Evolutionary conservation across 2,113 vertebrate genomes (phyloP).

Genomic region (Vombatus ursinus): DNA sequence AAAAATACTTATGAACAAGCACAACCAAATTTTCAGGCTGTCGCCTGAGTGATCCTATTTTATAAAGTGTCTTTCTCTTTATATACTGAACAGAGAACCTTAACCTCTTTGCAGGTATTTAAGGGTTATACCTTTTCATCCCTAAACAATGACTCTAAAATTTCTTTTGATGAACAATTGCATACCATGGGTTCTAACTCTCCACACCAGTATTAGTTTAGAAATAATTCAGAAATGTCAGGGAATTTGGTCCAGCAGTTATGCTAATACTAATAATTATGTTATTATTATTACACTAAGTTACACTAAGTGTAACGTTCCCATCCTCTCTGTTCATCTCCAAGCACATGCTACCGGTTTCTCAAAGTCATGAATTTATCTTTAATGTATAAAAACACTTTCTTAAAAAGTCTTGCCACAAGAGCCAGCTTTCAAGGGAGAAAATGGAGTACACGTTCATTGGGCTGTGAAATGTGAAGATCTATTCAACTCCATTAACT

Average conservation of each 20-base stretch:
- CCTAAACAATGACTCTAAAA: conserved; percentile 73
- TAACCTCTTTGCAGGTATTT: conserved; percentile 68
- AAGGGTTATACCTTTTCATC: conserved; percentile 71
- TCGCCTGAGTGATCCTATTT: background rate
- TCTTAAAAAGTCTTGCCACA: conserved; percentile 39
- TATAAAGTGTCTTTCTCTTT: background rate
- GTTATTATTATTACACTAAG: too few relatives aligned
- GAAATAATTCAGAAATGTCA: conserved; percentile 59
- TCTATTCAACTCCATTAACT: conserved; percentile 77
- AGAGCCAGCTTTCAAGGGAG: conserved; percentile 49
- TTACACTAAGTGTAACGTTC: conserved; percentile 42
- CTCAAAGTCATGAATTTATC: conserved; percentile 45
- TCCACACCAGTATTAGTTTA: conserved; percentile 40
- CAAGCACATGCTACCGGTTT: conserved; percentile 49
- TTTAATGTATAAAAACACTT: conserved; percentile 56
- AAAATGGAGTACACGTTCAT: conserved; percentile 65
- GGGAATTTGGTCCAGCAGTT: conserved; percentile 45
- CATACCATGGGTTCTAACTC: conserved; percentile 11
- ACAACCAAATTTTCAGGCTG: background rate
- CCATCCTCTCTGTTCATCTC: conserved; percentile 11
- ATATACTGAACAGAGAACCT: conserved; percentile 29
- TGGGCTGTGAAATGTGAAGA: conserved; percentile 76
- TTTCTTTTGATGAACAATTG: conserved; percentile 42
- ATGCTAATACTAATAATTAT: conserved; percentile 59
- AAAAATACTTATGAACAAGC: background rate